Percentiles rank a stretch among this genome's conserved stretches.
Evolutionary conservation across 2,797 vertebrate genomes (phyloP).

Genomic region (Micropoecilia bifurca): DNA sequence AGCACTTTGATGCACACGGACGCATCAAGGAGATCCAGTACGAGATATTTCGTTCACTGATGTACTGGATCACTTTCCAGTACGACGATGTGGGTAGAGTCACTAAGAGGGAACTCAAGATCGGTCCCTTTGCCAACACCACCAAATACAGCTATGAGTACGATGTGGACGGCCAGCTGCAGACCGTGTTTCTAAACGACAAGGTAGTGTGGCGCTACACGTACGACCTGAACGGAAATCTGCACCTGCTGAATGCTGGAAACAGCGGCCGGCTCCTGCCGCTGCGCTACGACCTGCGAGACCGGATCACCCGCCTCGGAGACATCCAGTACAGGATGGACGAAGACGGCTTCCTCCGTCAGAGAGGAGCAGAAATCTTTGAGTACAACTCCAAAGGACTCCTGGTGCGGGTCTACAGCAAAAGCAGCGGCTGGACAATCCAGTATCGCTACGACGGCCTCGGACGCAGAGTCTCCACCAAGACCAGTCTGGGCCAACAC

Average conservation of each 20-base stretch:
- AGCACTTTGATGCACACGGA: slow-evolving; percentile 96
- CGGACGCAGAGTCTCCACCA: slow-evolving; percentile 92
- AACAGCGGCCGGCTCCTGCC: slow-evolving; percentile 90
- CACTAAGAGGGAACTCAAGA: slow-evolving; percentile 95
- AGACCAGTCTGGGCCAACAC: slow-evolving; percentile 93
- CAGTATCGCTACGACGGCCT: slow-evolving; percentile 96
- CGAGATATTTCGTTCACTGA: slow-evolving; percentile 95
- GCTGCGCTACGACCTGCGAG: slow-evolving; percentile 93
- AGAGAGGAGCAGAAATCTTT: slow-evolving; percentile 94
- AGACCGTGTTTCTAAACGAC: slow-evolving; percentile 95
- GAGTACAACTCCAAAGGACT: slow-evolving; percentile 98
- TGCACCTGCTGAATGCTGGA: slow-evolving; percentile 93
- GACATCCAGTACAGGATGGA: slow-evolving; percentile 96
- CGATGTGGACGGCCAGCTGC: slow-evolving; percentile 96
- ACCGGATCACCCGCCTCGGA: slow-evolving; percentile 95
- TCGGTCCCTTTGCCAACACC: slow-evolving; percentile 96
- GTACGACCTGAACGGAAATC: slow-evolving; percentile 97
- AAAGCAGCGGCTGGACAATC: slow-evolving; percentile 94
- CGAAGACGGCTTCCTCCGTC: slow-evolving; percentile 95
- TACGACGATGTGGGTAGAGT: slow-evolving; percentile 97
- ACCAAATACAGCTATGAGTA: slow-evolving; percentile 97
- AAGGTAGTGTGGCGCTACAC: slow-evolving; percentile 98
- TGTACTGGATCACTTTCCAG: slow-evolving; percentile 99
- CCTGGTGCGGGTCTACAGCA: slow-evolving; percentile 95
- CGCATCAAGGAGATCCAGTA: slow-evolving; percentile 98